phyloP scores from a whole-genome alignment of 2,797 vertebrate species.

The Rhinogobio ventralis region DNA sequence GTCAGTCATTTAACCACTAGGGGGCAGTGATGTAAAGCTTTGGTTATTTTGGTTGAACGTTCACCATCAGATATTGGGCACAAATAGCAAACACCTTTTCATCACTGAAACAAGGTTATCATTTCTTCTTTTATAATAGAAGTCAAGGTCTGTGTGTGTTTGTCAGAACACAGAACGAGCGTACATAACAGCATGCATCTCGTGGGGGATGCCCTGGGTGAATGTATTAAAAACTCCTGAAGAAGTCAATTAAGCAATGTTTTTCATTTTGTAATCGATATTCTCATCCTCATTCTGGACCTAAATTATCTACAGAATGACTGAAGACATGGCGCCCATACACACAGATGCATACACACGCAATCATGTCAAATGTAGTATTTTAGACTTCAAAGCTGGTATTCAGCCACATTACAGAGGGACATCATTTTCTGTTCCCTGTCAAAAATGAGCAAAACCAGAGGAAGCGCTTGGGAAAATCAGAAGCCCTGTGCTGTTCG shows the following conservation, averaged over 20 bases:
- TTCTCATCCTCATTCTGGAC: slow-evolving; percentile 15
- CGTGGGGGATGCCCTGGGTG: background rate
- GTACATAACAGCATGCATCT: background rate
- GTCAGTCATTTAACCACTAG: slow-evolving; percentile 1
- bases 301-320: slow-evolving; percentile 8
- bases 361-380: slow-evolving; percentile 29
- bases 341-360: slow-evolving; percentile 8
- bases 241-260: background rate
- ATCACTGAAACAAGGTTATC: background rate
- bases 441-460: slow-evolving; percentile 34
- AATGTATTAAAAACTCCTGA: background rate
- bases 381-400: slow-evolving; percentile 30
- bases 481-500: slow-evolving; percentile 17
- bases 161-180: background rate
- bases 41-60: background rate
- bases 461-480: slow-evolving; percentile 27
- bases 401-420: slow-evolving; percentile 29
- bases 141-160: background rate
- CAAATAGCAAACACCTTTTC: background rate
- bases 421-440: slow-evolving; percentile 2
- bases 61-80: background rate
- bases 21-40: background rate
- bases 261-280: background rate
- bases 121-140: background rate
- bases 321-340: background rate